Conservation (phyloP, 2,113 vertebrate genomes). For the Oncorhynchus nerka region DNA sequence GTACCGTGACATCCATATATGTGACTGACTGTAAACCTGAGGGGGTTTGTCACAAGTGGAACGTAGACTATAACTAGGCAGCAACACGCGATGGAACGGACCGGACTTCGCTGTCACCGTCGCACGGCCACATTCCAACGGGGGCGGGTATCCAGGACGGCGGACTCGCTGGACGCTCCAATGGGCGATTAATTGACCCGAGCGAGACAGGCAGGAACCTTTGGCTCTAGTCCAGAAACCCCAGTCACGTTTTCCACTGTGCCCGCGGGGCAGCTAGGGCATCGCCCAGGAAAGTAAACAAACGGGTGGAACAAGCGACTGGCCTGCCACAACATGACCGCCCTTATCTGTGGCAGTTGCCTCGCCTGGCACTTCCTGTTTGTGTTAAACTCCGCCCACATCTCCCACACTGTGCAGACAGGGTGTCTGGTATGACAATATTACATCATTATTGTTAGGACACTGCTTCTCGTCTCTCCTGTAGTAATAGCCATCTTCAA, state of each 20-base stretch:
- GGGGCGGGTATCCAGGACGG: slow-evolving; percentile 1
- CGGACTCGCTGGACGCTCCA: slow-evolving; percentile 1
- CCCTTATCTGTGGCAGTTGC: slow-evolving; percentile 44
- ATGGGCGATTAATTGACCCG: slow-evolving; percentile 26
- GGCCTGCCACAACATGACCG: slow-evolving; percentile 26
- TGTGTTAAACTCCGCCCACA: slow-evolving; percentile 39
- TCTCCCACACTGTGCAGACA: slow-evolving; percentile 27
- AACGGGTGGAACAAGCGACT: slow-evolving; percentile 15
- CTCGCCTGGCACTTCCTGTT: slow-evolving; percentile 38
- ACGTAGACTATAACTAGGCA: too few species aligned
- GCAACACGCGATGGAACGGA: too few species aligned
- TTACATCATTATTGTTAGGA: background rate
- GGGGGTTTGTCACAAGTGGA: too few species aligned
- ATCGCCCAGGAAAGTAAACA: slow-evolving; percentile 52
- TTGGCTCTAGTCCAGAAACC: too few species aligned
- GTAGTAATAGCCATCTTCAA: background rate
- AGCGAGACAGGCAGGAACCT: slow-evolving; percentile 24
- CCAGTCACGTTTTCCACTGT: slow-evolving; percentile 58
- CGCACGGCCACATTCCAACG: slow-evolving; percentile 35
- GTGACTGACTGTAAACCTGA: too few species aligned
- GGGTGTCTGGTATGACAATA: slow-evolving; percentile 31
- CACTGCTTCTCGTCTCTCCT: background rate
- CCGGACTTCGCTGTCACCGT: background rate
- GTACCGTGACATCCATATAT: too few species aligned
- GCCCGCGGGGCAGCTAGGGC: slow-evolving; percentile 23